These are phyloP conservation scores for Phrynocephalus vlangalii DNA, from an alignment of 2,797 vertebrate genomes.

Conservation along the genomic window DNA sequence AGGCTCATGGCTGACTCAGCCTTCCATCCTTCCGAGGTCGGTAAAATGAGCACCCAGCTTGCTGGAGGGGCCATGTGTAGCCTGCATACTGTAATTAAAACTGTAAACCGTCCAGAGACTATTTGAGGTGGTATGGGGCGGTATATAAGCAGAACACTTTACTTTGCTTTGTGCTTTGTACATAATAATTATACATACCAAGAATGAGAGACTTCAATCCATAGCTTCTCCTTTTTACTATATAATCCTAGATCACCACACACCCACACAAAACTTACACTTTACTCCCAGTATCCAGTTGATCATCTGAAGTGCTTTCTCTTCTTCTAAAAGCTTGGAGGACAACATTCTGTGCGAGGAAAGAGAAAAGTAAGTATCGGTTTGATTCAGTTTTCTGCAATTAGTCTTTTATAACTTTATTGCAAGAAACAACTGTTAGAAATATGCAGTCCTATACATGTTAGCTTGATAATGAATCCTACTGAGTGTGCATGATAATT, in stretches of 20 bases:
- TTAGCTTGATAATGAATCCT: background rate
- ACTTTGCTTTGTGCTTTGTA: background rate
- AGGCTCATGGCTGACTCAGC: too few relatives aligned
- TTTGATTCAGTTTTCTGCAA: background rate
- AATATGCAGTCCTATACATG: background rate
- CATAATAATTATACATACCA: background rate
- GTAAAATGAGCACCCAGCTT: too few relatives aligned
- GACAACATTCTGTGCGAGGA: background rate
- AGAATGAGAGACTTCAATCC: background rate
- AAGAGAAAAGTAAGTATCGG: background rate
- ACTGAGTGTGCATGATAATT: background rate
- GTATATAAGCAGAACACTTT: too few relatives aligned
- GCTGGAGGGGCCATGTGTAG: too few relatives aligned
- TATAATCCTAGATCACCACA: background rate
- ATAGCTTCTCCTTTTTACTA: background rate
- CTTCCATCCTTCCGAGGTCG: too few relatives aligned
- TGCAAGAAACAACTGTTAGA: conserved; percentile 13
- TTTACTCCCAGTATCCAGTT: conserved; percentile 14
- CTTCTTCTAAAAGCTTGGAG: conserved; percentile 16
- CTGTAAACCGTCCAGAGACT: too few relatives aligned
- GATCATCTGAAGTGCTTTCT: conserved; percentile 20
- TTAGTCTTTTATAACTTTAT: conserved; percentile 13
- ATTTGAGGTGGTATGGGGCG: too few relatives aligned
- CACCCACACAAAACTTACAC: background rate
- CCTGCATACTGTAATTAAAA: too few relatives aligned